Evolutionary conservation across 2,113 vertebrate species (phyloP), one percentile per base, ranked within the genome.

Genomic region (Peromyscus californicus): DNA sequence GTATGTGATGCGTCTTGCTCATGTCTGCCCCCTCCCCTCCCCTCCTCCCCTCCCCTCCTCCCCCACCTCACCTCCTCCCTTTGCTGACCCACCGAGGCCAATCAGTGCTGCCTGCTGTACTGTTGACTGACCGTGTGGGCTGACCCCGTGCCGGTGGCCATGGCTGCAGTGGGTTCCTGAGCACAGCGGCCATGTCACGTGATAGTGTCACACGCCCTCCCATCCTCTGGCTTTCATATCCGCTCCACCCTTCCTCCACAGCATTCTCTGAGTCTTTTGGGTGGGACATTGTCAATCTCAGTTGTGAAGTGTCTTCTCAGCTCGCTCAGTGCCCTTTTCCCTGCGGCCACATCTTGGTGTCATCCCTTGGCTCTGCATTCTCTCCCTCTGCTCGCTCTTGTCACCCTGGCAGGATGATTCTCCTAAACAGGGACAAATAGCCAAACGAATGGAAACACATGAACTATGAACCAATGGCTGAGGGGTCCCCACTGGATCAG

Each of bases 301-400:
- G 36, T 5, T 8, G 8, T 54, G 45, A 59, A 74, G 33, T 16
- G 7, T 31, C 4, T 29, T 2, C 33, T 59, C 59, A 0, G 9
- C 45, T n/a, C n/a, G n/a, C 8, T 0, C 1, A 1, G 5, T 0
- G 6, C 7, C 7, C n/a, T 54, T 75, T n/a, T 21, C 17, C 15
- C 33, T 11, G 3, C 33, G 51, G 12, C n/a, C 42, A 75, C 0
- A 0, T 2, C 21, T 48, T 69, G 36, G 11, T 57, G 61, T 69
- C 21, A 0, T 1, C 29, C 36, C 0, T 19, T 21, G 22, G 11
- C 29, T 51, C 8, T 21, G n/a, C 24, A 6, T 3, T 54, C 42
- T 59, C 51, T 26, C 11, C 12, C 1, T 75, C 33, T 54, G 7
- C 12, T n/a, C 8, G 31, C 79, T 31, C 36, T 57, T 19, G 0